Evolutionary conservation across 2,888 invertebrate species (phyloP), one percentile per base, ranked within the genome.

Genomic region (Tetrapedia diversipes): DNA sequence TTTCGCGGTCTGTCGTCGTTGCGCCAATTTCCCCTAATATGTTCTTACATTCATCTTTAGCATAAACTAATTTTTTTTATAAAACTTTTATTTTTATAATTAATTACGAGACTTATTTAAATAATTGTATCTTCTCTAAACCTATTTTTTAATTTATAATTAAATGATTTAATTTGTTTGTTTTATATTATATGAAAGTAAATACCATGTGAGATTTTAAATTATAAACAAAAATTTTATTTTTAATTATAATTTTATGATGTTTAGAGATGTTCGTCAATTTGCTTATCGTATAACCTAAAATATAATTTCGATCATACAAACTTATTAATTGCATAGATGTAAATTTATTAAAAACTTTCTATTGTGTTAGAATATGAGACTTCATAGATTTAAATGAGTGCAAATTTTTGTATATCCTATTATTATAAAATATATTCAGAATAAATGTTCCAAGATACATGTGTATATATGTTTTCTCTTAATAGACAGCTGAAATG

Each of bases 1-100:
- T 85, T 84, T 85, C 76, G 79, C 79, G 74, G 72, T 77, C 80
- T 75, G 82, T 77, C 76, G 59, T 79, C 74, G 61, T 73, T 71
- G 80, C 86, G 76, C 82, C 78, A 71, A 75, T 77, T 84, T 80
- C 68, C 72, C 45, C 63, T 74, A 67, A 76, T 71, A 75, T 53
- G 64, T 70, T 77, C 59, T 59, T 59, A 27, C 49, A 59, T 24
- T 56, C 53, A 61, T 47, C 54, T 39, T 70, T 69, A n/a, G n/a
- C n/a, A n/a, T n/a, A n/a, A n/a, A n/a, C n/a, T n/a, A n/a, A n/a
- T n/a, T n/a, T n/a, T n/a, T n/a, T n/a, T n/a, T n/a, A n/a, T n/a
- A n/a, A n/a, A n/a, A n/a, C n/a, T n/a, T n/a, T 27, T 27, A n/a
- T 29, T 29, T 32, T 61, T 4, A 4, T 11, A 11, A 10, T 45